These are phyloP conservation scores for Penaeus indicus DNA, from an alignment of 1,140 invertebrate genomes.

Conservation along the genomic window DNA sequence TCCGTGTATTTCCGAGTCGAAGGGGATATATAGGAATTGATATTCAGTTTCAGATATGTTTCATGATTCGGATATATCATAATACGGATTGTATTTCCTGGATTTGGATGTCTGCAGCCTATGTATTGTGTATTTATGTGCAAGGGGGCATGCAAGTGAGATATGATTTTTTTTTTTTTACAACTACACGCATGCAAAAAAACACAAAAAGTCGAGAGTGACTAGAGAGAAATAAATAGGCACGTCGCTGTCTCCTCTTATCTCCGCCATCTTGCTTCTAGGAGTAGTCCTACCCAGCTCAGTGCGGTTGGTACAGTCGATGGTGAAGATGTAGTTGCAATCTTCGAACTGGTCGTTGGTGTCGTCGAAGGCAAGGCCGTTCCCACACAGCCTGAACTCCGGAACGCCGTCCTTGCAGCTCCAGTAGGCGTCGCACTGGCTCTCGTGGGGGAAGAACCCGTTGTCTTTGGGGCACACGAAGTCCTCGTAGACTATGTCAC, in stretches of 20 bases:
- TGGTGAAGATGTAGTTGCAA: slow-evolving; percentile 95
- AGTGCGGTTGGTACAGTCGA: slow-evolving; percentile 89
- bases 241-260: background rate
- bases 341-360: slow-evolving; percentile 89
- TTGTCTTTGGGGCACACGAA: slow-evolving; percentile 88
- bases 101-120: too few species aligned
- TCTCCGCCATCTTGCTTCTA: background rate
- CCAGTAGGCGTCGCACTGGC: slow-evolving; percentile 95
- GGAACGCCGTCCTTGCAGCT: slow-evolving; percentile 91
- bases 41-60: too few species aligned
- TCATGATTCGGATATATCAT: too few species aligned
- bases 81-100: too few species aligned
- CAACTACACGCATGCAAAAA: too few species aligned
- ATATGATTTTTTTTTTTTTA: too few species aligned
- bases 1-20: background rate
- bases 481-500: slow-evolving; percentile 24
- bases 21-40: background rate
- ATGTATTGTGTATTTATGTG: too few species aligned
- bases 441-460: slow-evolving; percentile 91
- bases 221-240: background rate
- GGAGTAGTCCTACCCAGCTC: slow-evolving; percentile 61
- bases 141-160: too few species aligned
- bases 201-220: too few species aligned
- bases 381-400: slow-evolving; percentile 92
- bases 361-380: slow-evolving; percentile 92